A percentile compares a stretch with the other conserved stretches of the same genome.
Evolutionary conservation across 2,888 invertebrate genomes (phyloP).

Genomic region (Synanthedon andrenaeformis): DNA sequence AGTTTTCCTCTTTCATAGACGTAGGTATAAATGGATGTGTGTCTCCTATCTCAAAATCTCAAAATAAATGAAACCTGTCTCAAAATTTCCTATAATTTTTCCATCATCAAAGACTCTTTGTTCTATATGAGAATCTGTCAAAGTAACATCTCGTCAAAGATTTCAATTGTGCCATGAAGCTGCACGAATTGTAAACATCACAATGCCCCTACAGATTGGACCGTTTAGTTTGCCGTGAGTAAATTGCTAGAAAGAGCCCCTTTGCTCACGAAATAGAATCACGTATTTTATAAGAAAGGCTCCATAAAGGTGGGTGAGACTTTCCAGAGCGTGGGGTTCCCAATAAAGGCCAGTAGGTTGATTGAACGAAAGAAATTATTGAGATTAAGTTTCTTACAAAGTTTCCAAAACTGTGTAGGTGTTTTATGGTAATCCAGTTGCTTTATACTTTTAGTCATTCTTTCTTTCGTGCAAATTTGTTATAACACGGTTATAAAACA

Average conservation of each 20-base stretch:
- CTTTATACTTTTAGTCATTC: too few relatives aligned
- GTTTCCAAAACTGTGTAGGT: neutral
- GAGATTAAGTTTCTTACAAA: neutral
- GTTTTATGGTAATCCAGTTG: too few relatives aligned
- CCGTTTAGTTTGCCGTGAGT: slow-evolving; percentile 35
- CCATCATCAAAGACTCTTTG: too few relatives aligned
- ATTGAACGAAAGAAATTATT: neutral
- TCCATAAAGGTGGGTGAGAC: slow-evolving; percentile 25
- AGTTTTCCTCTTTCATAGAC: too few relatives aligned
- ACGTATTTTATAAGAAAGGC: slow-evolving; percentile 50
- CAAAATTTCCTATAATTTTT: too few relatives aligned
- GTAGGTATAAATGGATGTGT: too few relatives aligned
- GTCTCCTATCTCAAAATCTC: too few relatives aligned
- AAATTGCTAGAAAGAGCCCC: slow-evolving; percentile 46
- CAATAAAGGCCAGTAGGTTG: neutral
- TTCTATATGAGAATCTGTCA: too few relatives aligned
- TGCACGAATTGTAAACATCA: slow-evolving; percentile 26
- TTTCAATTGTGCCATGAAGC: slow-evolving; percentile 14
- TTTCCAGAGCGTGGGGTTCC: slow-evolving; percentile 8
- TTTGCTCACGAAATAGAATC: slow-evolving; percentile 49
- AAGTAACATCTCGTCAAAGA: neutral
- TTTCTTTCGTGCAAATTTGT: too few relatives aligned
- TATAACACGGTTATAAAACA: too few relatives aligned
- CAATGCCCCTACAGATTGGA: slow-evolving; percentile 39
- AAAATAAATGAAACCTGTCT: too few relatives aligned